Evolutionary conservation across 2,797 vertebrate genomes (phyloP).

Genomic region (Spinus pinus): DNA sequence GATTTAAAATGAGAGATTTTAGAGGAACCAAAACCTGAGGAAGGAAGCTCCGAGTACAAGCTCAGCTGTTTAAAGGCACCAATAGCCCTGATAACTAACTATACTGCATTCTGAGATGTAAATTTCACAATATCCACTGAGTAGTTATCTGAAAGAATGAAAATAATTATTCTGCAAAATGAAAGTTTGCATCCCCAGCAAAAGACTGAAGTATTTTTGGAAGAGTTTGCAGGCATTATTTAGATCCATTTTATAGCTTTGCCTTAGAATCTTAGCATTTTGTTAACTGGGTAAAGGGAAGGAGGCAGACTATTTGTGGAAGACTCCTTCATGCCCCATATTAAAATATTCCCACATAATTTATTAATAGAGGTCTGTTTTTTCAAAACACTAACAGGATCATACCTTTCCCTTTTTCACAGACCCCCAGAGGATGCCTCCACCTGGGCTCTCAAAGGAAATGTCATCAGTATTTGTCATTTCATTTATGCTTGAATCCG

Average conservation of each 20-base stretch:
- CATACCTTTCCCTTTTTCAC: neutral
- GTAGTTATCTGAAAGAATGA: neutral
- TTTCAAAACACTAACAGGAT: neutral
- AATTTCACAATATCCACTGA: neutral
- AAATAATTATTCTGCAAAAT: neutral
- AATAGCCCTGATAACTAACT: neutral
- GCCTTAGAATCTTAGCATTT: neutral
- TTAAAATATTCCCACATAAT: neutral
- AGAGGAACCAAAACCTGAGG: neutral
- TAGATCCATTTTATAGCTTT: neutral
- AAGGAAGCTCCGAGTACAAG: neutral
- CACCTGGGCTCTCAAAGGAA: neutral
- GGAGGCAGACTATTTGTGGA: neutral
- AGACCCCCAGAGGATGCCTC: neutral
- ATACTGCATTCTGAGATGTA: neutral
- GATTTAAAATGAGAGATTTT: neutral
- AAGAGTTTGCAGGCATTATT: neutral
- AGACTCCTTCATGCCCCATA: neutral
- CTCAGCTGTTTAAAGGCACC: neutral
- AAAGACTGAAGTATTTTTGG: neutral
- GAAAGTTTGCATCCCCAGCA: accelerated
- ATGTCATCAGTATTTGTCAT: neutral
- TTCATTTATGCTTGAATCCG: neutral
- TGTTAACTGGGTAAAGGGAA: neutral
- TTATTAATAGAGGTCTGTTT: neutral